Evolutionary conservation across 2,797 vertebrate genomes (phyloP), one percentile per base, ranked within the genome.

Genomic region (Scarus forsteni): DNA sequence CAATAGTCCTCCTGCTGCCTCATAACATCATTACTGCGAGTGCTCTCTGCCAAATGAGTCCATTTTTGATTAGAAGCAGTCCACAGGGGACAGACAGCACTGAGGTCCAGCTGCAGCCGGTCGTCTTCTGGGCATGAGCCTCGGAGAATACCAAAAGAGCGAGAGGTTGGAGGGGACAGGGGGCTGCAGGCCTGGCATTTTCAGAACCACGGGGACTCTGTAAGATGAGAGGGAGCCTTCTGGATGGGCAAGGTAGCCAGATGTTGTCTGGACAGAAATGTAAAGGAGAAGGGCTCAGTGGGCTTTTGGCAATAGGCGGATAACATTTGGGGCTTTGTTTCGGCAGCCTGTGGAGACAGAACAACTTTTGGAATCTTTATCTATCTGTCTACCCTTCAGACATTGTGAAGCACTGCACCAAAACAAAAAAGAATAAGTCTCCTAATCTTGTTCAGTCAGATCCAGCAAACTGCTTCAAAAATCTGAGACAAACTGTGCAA

Each of bases 11-110:
- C 66, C 72, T 76, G 80, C 75, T 61, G 64, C 63, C 78, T 89
- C 79, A 87, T 88, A 85, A 90, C 81, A 83, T 78, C 70, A 70
- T 71, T 78, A 80, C 83, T 79, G 79, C 18, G 6, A 69, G 70
- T 75, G 52, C 40, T 73, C 65, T 77, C 87, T 82, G 84, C 88
- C 85, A 88, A 77, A 58, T 57, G 55, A 75, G 73, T 60, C 80
- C 73, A 72, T 70, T 80, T 83, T 79, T 88, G 80, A 91, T 89
- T 85, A 85, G 76, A 88, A 65, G 58, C 61, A 3, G 64, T 48
- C 82, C 85, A 60, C 61, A 8, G 69, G 83, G 81, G 85, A 83
- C 18, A 3, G 19, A 62, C n/a, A 13, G 1, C 3, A 27, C 71
- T 70, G 35, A 66, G 60, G 84, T 85, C 86, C 87, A 88, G 87